Evolutionary conservation across 2,888 invertebrate genomes (phyloP), one percentile per base, ranked within the genome.

Genomic region (Dyspetes luteomarginatus): DNA sequence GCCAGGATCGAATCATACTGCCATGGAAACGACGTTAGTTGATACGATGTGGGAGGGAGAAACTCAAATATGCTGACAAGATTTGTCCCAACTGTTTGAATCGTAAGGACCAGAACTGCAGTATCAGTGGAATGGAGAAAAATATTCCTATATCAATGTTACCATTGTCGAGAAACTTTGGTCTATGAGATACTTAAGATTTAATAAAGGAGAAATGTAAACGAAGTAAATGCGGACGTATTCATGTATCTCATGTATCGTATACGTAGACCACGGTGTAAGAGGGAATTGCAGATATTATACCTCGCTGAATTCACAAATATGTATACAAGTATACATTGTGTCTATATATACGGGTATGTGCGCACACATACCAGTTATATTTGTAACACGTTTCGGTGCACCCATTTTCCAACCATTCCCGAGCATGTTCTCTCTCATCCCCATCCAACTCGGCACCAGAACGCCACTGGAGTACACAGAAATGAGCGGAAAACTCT

Each of bases 401-500:
- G 9, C 52, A 52, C 69, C 52, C 43, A 71, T 67, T 24, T 48
- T 64, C 71, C 15, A 62, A 45, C 48, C 15, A 64, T 28, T 67
- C 45, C 26, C 30, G 24, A 36, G 45, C 67, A 58, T 67, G 48
- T 67, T 74, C 56, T 67, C 65, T 48, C 74, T 24, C 12, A 48
- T 17, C 62, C 41, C 64, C 43, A 65, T 28, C 76, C 41, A 60
- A 73, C 68, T 17, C 50, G 3, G 45, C 30, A 67, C 69, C 56
- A 30, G 26, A 65, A 36, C 65, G 30, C 60, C 56, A 28, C 72
- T 36, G 56, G 19, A 67, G 64, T 72, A 73, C 43, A 81, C 72
- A 73, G 55, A 73, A 81, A 81, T 65, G 81, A 77, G 83, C 69
- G 82, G 78, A 77, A 83, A 81, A 84, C 83, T 83, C 83, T 84